These are phyloP conservation scores for Cheilosia soror DNA, from an alignment of 2,888 invertebrate genomes.

Conservation along the genomic window DNA sequence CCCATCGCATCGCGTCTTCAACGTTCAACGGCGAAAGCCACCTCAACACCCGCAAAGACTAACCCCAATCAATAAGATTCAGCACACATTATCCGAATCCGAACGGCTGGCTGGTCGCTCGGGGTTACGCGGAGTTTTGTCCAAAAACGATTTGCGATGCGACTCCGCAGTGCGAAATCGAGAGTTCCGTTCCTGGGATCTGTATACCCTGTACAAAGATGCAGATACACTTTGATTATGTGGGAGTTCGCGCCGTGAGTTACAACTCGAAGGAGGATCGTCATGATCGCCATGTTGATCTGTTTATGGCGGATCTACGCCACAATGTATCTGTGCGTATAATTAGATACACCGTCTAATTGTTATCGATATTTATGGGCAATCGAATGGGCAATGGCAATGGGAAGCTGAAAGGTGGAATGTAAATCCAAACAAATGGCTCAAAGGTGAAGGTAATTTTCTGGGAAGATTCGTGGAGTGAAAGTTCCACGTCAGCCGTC, in stretches of 20 bases:
- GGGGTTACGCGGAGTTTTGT: constrained; percentile 44
- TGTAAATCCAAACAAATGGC: constrained; percentile 75
- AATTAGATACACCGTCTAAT: constrained; percentile 71
- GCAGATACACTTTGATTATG: constrained; percentile 51
- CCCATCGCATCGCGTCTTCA: constrained; percentile 4
- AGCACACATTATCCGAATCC: constrained; percentile 53
- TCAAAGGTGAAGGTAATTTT: constrained; percentile 74
- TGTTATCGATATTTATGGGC: constrained; percentile 73
- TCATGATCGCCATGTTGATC: constrained; percentile 41
- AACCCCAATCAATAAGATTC: constrained; percentile 73
- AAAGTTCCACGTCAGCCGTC: constrained; percentile 54
- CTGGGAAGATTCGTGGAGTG: constrained; percentile 71
- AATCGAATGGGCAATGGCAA: constrained; percentile 62
- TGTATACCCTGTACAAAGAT: constrained; percentile 9
- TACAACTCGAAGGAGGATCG: constrained; percentile 27
- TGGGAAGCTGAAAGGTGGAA: constrained; percentile 72
- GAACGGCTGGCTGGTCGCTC: too few species aligned
- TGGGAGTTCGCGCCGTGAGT: constrained; percentile 59
- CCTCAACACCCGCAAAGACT: constrained; percentile 39
- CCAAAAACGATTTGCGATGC: not conserved
- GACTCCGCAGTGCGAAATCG: constrained; percentile 49
- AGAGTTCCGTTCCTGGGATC: constrained; percentile 57
- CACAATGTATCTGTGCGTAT: constrained; percentile 62
- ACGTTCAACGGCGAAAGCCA: constrained; percentile 54
- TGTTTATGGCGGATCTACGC: constrained; percentile 65